A percentile compares a stretch with the other conserved stretches of the same genome.
Evolutionary conservation across 2,888 invertebrate genomes (phyloP).

Genomic region (Drosophila conformis): DNA sequence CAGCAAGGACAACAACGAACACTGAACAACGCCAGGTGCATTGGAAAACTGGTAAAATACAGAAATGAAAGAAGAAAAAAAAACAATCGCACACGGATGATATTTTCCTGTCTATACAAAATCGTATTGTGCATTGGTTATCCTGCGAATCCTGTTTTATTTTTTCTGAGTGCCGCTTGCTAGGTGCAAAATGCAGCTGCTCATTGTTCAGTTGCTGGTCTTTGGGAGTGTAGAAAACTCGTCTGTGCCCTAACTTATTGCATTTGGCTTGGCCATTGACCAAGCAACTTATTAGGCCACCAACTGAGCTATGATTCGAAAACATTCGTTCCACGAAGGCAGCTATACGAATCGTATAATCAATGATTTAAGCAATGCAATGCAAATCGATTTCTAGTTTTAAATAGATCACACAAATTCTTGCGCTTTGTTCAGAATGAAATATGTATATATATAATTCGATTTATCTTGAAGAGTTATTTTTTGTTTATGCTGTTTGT

Average conservation of each 20-base stretch:
- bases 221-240: conserved; percentile 15
- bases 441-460: neutral
- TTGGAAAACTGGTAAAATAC: conserved; percentile 41
- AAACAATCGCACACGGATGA: conserved; percentile 34
- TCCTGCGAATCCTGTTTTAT: conserved; percentile 65
- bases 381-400: conserved; percentile 29
- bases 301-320: conserved; percentile 42
- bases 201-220: conserved; percentile 23
- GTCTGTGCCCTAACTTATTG: conserved; percentile 20
- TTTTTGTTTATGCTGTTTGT: neutral
- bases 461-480: neutral
- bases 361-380: conserved; percentile 34
- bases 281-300: conserved; percentile 49
- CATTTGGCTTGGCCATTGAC: conserved; percentile 26
- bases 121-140: conserved; percentile 59
- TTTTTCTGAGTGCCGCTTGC: conserved; percentile 6
- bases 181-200: conserved; percentile 73
- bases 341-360: conserved; percentile 45
- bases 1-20: conserved; percentile 49
- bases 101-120: conserved; percentile 44
- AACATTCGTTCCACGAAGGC: neutral
- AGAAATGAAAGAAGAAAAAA: conserved; percentile 2
- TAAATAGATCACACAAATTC: neutral
- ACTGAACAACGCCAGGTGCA: conserved; percentile 65
- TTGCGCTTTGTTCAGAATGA: neutral